Evolutionary conservation across 2,113 vertebrate species (phyloP), one percentile per base, ranked within the genome.

Genomic region (Ceyx margarethae): DNA sequence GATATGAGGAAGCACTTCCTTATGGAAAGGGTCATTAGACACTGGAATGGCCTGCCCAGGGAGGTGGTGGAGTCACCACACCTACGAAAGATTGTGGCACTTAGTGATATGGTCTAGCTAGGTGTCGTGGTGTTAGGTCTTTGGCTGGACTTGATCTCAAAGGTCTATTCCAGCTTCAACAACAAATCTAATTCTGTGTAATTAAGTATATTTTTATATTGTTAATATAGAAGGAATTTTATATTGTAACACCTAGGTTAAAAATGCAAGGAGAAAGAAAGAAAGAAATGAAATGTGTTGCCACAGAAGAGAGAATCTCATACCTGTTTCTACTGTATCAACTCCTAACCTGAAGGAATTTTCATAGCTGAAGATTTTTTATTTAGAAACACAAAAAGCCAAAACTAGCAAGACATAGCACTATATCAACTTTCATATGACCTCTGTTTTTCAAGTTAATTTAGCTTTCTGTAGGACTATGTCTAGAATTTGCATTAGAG

Each of bases 401-500:
- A 40, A 37, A n/a, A 67, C 2, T 19, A 71, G 58, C 35, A 77
- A 93, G 81, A 33, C 35, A 61, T 23, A 90, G 29, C 19, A 50
- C 69, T 61, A 56, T 8, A 64, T 26, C 51, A 74, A 45, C 43
- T 82, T 67, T 91, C 48, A 45, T 76, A 85, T 51, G 43, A 85
- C 78, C 91, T 85, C 51, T 54, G 35, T 64, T 87, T 91, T 87
- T 60, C 75, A 85, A 83, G 68, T 45, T 87, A 53, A 85, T 92
- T 92, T 81, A 87, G 84, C 51, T 12, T 89, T 77, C 65, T 57
- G 26, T 40, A 71, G 76, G 46, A 48, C 46, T 79, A 20, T 11
- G 15, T 45, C n/a, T 71, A 67, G 22, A 88, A 88, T 91, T 53
- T 91, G 85, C 88, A 87, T 42, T 83, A 73, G 81, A 89, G 31